Evolutionary conservation across 2,888 invertebrate genomes (phyloP), one percentile per base, ranked within the genome.

Genomic region (Schrankia costaestrigalis): DNA sequence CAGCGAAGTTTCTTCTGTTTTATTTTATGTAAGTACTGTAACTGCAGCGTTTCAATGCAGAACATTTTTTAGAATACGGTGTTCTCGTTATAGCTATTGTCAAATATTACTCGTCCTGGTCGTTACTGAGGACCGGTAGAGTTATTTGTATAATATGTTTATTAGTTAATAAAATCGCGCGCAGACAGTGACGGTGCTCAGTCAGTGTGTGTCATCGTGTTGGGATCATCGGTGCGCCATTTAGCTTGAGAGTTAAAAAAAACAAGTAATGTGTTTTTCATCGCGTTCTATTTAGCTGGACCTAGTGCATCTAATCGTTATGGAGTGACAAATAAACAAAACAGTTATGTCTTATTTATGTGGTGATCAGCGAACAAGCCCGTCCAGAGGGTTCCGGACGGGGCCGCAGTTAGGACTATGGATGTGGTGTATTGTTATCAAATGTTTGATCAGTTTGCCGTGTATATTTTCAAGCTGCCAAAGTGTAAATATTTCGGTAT

Each of bases 191-290:
- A 60, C 50, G 50, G 61, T 59, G 59, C 62, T 63, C 66, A 69
- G 67, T 78, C 74, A 69, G 75, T 79, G 71, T 73, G 78, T 81
- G 82, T 82, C 84, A 81, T 75, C 81, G 81, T 67, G 77, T 68
- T 61, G 71, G 63, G 71, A 70, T 61, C 50, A 64, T 59, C 71
- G 71, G 78, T 82, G 78, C 84, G 83, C 84, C 84, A 85, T 85
- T 83, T 68, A 72, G 64, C 67, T 72, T 62, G 58, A 55, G 63
- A 54, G 58, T 63, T 35, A 51, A 72, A 77, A 78, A 76, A 75
- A 73, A 73, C 61, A 71, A 71, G 72, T 69, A 76, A 80, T 82
- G 79, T 77, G 67, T 74, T 52, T 61, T 61, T 66, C 57, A 59
- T 59, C 64, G 68, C 62, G 63, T 46, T 60, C 58, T 50, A 52